These are phyloP conservation scores for Apeira syringaria DNA, from an alignment of 2,888 invertebrate genomes.

Conservation along the genomic window DNA sequence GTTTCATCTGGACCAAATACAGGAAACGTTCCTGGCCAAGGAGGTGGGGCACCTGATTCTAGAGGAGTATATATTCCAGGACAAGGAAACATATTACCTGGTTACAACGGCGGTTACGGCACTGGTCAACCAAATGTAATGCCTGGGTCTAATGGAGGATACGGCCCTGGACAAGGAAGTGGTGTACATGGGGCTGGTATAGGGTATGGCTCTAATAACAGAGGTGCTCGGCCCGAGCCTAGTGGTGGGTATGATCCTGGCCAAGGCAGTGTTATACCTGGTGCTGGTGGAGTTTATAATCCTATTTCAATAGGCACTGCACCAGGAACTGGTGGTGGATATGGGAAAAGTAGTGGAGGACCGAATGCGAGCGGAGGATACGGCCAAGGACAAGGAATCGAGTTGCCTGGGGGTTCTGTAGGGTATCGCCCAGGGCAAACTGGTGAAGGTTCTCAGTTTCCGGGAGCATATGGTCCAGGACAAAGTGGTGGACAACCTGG, in stretches of 20 bases:
- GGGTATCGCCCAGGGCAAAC: constrained; percentile 24
- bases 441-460: constrained; percentile 15
- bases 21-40: constrained; percentile 25
- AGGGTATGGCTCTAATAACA: too few species aligned
- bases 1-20: constrained; percentile 16
- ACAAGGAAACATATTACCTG: constrained; percentile 10
- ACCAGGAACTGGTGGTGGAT: constrained; percentile 9
- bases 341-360: constrained; percentile 7
- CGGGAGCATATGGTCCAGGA: constrained; percentile 18
- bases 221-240: constrained; percentile 14
- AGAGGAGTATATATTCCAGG: constrained; percentile 7
- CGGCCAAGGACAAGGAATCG: constrained; percentile 21
- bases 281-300: too few species aligned
- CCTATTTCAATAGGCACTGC: too few species aligned
- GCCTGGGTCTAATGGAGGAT: constrained; percentile 1
- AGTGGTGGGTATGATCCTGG: constrained; percentile 21
- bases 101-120: constrained; percentile 8
- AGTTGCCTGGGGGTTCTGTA: constrained; percentile 11
- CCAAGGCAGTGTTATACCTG: constrained; percentile 17
- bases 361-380: constrained; percentile 15
- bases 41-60: constrained; percentile 19
- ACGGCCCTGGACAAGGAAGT: constrained; percentile 5
- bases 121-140: constrained; percentile 1
- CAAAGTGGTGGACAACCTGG: constrained; percentile 20
- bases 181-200: constrained; percentile 18